Percentiles rank a stretch among this genome's conserved stretches.
Evolutionary conservation across 2,113 vertebrate genomes (phyloP).

Genomic region (Plestiodon gilberti): DNA sequence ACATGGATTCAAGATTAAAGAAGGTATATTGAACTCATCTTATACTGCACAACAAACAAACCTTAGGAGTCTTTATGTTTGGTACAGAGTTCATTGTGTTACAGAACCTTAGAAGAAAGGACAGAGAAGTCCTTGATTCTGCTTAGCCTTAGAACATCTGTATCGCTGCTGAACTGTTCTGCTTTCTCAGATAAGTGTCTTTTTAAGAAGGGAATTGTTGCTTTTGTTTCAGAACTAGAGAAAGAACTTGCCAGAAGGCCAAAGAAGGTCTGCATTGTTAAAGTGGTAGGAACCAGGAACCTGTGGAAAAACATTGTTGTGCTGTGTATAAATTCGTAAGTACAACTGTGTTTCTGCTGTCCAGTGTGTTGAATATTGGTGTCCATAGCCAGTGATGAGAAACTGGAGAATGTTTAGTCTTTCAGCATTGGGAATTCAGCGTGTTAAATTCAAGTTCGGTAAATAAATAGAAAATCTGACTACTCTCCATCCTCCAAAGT

Average conservation of each 20-base stretch:
- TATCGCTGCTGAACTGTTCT: neutral
- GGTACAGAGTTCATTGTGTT: neutral
- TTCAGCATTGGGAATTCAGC: neutral
- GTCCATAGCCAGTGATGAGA: neutral
- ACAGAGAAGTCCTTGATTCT: neutral
- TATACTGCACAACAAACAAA: neutral
- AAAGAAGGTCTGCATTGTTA: constrained; percentile 91
- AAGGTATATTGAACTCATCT: neutral
- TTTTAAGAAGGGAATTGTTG: neutral
- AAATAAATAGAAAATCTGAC: neutral
- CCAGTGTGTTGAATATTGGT: neutral
- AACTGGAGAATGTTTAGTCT: neutral
- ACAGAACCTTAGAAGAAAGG: rapidly evolving
- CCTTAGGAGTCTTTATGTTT: neutral
- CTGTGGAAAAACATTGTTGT: constrained; percentile 99
- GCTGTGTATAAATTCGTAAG: constrained; percentile 98
- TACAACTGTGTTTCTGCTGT: constrained; percentile 42
- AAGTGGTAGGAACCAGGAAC: constrained; percentile 94
- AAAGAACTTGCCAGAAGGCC: constrained; percentile 89
- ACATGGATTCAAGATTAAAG: neutral
- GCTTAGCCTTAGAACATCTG: neutral
- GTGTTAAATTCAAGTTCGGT: neutral
- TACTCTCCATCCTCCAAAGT: neutral
- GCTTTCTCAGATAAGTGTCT: neutral
- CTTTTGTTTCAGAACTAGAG: constrained; percentile 87